These are phyloP conservation scores for Lasioglossum vierecki DNA, from an alignment of 2,888 invertebrate genomes.

Conservation along the genomic window DNA sequence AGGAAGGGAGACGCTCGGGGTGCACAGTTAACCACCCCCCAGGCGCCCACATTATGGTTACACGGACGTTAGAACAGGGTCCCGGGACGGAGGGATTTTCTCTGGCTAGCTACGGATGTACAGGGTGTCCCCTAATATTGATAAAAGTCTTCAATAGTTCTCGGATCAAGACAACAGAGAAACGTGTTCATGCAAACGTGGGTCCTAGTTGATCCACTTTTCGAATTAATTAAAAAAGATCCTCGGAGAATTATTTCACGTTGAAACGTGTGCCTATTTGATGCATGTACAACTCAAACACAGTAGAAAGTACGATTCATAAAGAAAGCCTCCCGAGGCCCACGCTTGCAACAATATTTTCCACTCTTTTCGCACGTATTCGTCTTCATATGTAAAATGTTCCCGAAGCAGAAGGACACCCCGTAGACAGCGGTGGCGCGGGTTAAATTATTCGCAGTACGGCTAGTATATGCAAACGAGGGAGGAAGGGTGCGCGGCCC, in stretches of 20 bases:
- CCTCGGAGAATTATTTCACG: neutral
- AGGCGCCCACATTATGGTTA: slow-evolving; percentile 33
- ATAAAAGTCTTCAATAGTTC: neutral
- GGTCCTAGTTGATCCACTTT: neutral
- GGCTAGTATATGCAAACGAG: slow-evolving; percentile 82
- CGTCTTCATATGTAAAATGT: neutral
- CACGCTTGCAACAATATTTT: neutral
- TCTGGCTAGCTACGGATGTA: slow-evolving; percentile 29
- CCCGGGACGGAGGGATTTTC: slow-evolving; percentile 75
- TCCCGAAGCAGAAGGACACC: neutral
- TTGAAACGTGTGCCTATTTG: neutral
- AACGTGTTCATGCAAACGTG: neutral
- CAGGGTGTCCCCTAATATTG: slow-evolving; percentile 11
- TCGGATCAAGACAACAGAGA: neutral
- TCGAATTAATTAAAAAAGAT: neutral
- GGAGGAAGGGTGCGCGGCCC: slow-evolving; percentile 68
- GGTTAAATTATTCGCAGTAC: slow-evolving; percentile 81
- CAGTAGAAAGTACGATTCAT: neutral
- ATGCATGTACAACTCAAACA: neutral
- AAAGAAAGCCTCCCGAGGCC: neutral
- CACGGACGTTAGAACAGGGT: slow-evolving; percentile 63
- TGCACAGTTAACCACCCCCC: neutral
- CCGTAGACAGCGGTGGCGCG: slow-evolving; percentile 58
- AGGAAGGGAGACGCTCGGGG: slow-evolving; percentile 2
- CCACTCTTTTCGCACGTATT: neutral